Percentiles rank a stretch among this genome's conserved stretches.
Evolutionary conservation across 2,888 invertebrate species (phyloP).

Genomic region (Heliconius ethilla): DNA sequence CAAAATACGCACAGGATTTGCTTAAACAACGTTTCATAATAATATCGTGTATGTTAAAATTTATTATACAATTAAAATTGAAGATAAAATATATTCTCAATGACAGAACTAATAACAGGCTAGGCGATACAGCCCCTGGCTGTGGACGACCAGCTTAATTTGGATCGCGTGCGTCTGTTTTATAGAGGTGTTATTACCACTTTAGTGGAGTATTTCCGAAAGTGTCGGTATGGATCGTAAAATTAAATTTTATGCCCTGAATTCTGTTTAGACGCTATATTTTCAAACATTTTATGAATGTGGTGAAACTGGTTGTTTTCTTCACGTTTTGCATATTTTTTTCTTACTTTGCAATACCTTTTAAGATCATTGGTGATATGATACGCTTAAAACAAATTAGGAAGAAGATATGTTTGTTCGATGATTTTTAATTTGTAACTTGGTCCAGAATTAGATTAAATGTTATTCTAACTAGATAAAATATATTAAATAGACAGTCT

Average conservation of each 20-base stretch:
- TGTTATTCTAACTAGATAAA: neutral
- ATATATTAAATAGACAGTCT: neutral
- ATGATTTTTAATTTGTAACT: neutral
- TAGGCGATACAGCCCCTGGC: constrained; percentile 14
- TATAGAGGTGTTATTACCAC: constrained; percentile 38
- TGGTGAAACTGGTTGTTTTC: constrained; percentile 13
- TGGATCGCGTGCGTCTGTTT: constrained; percentile 36
- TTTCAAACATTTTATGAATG: constrained; percentile 23
- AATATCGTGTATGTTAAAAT: constrained; percentile 10
- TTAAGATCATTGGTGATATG: neutral
- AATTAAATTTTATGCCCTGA: constrained; percentile 22
- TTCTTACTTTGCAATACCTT: constrained; percentile 5
- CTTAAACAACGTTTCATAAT: constrained; percentile 9
- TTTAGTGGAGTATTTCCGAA: constrained; percentile 17
- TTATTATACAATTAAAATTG: constrained; percentile 16
- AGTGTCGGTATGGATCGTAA: constrained; percentile 27
- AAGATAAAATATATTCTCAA: constrained; percentile 22
- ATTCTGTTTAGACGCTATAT: constrained; percentile 19
- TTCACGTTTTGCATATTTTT: constrained; percentile 3
- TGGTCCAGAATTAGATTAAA: neutral
- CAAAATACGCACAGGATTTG: constrained; percentile 1
- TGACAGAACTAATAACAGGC: constrained; percentile 25
- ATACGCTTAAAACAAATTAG: neutral
- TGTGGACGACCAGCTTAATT: constrained; percentile 23
- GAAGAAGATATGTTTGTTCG: neutral